phyloP scores from a whole-genome alignment of 2,888 invertebrate species.

The Cosmopolites sordidus region DNA sequence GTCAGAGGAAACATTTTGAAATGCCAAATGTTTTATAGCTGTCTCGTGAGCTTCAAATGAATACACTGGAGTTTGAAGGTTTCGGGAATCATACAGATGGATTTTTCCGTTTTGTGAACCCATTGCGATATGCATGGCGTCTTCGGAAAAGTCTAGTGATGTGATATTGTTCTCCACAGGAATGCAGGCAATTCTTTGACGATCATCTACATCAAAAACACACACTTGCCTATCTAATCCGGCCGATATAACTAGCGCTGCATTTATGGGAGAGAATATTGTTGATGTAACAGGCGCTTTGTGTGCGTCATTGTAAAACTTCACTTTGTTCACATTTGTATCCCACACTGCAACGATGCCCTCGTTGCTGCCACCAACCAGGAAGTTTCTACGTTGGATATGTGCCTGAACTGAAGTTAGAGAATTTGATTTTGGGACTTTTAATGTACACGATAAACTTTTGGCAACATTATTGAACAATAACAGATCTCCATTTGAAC shows the following conservation, averaged over 20 bases:
- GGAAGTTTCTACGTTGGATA: constrained; percentile 38
- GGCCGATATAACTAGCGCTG: constrained; percentile 54
- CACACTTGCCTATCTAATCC: constrained; percentile 56
- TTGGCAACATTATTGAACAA: constrained; percentile 41
- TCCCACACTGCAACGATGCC: constrained; percentile 46
- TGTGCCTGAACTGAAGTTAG: constrained; percentile 41
- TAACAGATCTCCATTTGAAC: constrained; percentile 41
- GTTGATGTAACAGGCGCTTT: constrained; percentile 57
- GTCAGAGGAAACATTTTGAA: constrained; percentile 40
- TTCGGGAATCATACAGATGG: constrained; percentile 55
- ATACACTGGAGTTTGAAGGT: constrained; percentile 50
- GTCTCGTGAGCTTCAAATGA: constrained; percentile 53
- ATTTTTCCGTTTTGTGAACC: constrained; percentile 56
- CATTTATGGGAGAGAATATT: constrained; percentile 54
- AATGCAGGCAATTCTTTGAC: constrained; percentile 40
- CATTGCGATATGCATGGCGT: constrained; percentile 50
- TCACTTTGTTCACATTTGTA: constrained; percentile 38
- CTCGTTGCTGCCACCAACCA: constrained; percentile 44
- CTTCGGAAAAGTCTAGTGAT: constrained; percentile 42
- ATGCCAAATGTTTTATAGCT: constrained; percentile 50
- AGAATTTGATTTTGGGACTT: constrained; percentile 41
- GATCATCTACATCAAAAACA: constrained; percentile 54
- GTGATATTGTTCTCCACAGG: constrained; percentile 41
- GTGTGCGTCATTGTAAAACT: constrained; percentile 46
- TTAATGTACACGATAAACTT: constrained; percentile 37